Evolutionary conservation across 2,797 vertebrate species (phyloP).

Genomic region (Phrynocephalus forsythii): DNA sequence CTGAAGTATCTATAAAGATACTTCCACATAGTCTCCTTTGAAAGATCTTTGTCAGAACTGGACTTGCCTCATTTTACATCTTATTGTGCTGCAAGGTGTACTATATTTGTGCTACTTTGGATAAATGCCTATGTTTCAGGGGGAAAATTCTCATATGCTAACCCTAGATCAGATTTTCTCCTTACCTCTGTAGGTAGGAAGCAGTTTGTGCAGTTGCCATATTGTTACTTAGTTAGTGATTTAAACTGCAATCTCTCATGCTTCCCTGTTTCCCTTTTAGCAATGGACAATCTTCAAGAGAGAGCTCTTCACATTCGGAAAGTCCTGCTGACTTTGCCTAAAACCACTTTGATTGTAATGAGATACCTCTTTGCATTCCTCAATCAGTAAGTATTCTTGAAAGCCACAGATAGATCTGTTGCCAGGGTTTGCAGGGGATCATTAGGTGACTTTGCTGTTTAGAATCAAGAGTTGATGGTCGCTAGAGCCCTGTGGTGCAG

Average conservation of each 20-base stretch:
- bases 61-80: neutral
- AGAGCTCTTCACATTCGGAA: constrained; percentile 92
- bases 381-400: constrained; percentile 89
- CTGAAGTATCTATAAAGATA: neutral
- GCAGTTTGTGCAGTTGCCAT: accelerated
- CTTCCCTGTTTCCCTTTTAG: constrained; percentile 75
- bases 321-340: constrained; percentile 88
- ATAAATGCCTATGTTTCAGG: neutral
- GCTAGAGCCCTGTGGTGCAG: too few species aligned
- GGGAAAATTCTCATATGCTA: neutral
- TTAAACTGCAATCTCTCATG: neutral
- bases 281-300: constrained; percentile 94
- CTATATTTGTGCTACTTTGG: neutral
- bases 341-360: constrained; percentile 93
- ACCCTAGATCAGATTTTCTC: neutral
- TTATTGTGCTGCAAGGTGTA: neutral
- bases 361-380: constrained; percentile 99
- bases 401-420: neutral
- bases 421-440: neutral
- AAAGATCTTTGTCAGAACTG: constrained; percentile 14
- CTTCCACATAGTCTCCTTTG: neutral
- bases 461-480: too few species aligned
- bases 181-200: neutral
- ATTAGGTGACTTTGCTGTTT: too few species aligned
- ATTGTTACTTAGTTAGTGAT: neutral